Base-by-base conservation (phyloP, 2,113 vertebrate genomes). In the Vombatus ursinus region DNA sequence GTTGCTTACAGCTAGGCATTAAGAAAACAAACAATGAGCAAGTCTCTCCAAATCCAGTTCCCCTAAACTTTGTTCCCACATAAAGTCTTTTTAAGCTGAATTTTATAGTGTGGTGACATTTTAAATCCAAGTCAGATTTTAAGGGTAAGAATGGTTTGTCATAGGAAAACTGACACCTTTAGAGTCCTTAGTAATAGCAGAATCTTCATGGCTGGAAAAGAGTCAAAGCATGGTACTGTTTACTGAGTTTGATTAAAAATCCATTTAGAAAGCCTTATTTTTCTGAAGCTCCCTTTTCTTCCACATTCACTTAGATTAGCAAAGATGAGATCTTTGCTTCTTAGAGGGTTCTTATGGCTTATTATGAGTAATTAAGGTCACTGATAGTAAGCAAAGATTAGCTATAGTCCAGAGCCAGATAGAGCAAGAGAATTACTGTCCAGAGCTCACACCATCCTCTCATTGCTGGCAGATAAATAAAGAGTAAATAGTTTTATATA, bases 1-100 rank as follows among this genome's bases (percentile, higher is more conserved):
- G 93, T 97, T 98, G 96, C 98, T 98, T 95, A 97, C 84, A 98
- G 91, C 93, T 96, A 93, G 97, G 97, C 95, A 97, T 96, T 97
- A 98, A 96, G 95, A 37, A 90, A 96, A 98, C 94, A 95, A 96
- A 97, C 89, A 49, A 44, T 91, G 5, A 4, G 92, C 91, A 91
- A 90, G 89, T 95, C 47, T 44, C 48, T 52, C 89, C 2, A 52
- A 95, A 52, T 61, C 52, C 2, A 84, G 54, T 2, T 57, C 31
- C 37, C 50, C 84, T 8, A 68, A 92, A 53, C 50, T 91, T 37
- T 90, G 90, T 52, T 95, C 51, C 90, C 28, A 10, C 1, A 89
- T 24, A 22, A 90, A 93, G 37, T 52, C 44, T 19, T 96, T 90
- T 19, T 25, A 2, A 61, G 47, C 54, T 51, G 28, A 16, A 1